Evolutionary conservation across 2,888 invertebrate genomes (phyloP), one percentile per base, ranked within the genome.

Genomic region (Scaptomyza parva): DNA sequence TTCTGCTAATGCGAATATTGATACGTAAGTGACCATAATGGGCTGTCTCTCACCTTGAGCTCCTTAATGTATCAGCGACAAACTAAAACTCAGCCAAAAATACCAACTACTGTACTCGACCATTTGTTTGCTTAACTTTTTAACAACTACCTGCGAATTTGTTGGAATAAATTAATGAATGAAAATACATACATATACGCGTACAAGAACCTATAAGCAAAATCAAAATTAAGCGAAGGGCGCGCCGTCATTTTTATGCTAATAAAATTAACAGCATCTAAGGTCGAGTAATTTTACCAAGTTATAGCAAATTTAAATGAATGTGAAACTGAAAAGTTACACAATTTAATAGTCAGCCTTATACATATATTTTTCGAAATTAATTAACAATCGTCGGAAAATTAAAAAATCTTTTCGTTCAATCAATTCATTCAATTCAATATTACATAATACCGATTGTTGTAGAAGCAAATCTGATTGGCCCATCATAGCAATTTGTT

Each of bases 81-180:
- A 43, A 17, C 40, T 24, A 30, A 51, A 55, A 37, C 30, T 17
- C 9, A 11, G 3, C 12, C 8, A 26, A 2, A 33, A 11, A 33
- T n/a, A 33, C 33, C 12, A 6, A 12, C 5, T 26, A 26, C 45
- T 35, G n/a, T 17, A 41, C 37, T 37, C 58, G n/a, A 60, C 26
- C 26, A 26, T 55, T 17, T 84, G 55, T 84, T 80, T 80, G 64
- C 51, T 45, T 51, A 75, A 75, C 53, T 64, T 60, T 81, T 84
- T 80, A 64, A 81, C 79, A 81, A 78, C 43, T 64, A 64, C 43
- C 65, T 84, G 85, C 54, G 82, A 80, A 75, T 61, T 84, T 58
- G 48, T 37, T 67, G 45, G 59, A 60, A 48, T 55, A 30, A 3
- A 30, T 30, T 48, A 74, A 76, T 80, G 80, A 86, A 81, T 86